These are phyloP conservation scores for Pristionchus exspectatus DNA, from an alignment of 2,888 invertebrate species.

Conservation along the genomic window DNA sequence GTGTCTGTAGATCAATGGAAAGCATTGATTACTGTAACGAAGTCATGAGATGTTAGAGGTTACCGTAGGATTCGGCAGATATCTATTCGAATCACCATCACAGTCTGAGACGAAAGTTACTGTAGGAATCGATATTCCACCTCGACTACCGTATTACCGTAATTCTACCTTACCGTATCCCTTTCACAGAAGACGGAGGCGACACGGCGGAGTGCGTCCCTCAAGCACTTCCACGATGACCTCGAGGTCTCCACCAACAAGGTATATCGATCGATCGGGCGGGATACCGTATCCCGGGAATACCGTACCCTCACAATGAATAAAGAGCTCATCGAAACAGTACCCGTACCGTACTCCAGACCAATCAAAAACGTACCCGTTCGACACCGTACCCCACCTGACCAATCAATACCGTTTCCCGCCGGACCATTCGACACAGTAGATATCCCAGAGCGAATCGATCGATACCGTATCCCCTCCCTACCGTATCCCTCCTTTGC, in stretches of 20 bases:
- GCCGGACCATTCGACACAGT: background rate
- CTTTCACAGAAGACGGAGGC: background rate
- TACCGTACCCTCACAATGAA: background rate
- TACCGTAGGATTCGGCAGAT: background rate
- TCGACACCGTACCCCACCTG: background rate
- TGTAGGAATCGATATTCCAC: too few species aligned
- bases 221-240: too few species aligned
- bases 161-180: background rate
- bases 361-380: background rate
- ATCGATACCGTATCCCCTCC: background rate
- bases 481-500: background rate
- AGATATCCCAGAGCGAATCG: background rate
- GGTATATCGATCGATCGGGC: background rate
- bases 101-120: too few species aligned
- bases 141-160: background rate
- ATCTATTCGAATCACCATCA: background rate
- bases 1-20: too few species aligned
- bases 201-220: background rate
- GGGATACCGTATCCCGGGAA: background rate
- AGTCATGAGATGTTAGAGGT: background rate
- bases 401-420: background rate
- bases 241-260: too few species aligned
- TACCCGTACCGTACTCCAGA: background rate
- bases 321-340: background rate
- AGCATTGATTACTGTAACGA: too few species aligned